Conservation (phyloP, 2,888 invertebrate genomes). For the Caradrina clavipalpis region DNA sequence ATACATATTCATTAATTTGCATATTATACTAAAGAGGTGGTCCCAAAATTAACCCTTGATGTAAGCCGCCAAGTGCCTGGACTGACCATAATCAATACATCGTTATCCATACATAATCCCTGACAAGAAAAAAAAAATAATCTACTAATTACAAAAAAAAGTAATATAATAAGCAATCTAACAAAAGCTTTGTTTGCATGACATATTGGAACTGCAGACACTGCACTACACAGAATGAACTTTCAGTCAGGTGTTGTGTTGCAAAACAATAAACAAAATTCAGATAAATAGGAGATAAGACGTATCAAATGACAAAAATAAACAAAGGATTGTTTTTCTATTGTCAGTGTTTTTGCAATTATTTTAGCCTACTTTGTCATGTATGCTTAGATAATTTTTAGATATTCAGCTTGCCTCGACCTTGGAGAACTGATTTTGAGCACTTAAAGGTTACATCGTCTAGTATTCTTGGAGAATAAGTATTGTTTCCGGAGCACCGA, state of each 20-base stretch:
- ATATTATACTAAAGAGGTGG: too few species aligned
- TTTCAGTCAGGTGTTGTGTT: conserved; percentile 31
- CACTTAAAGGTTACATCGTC: not conserved
- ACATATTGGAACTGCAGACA: conserved; percentile 29
- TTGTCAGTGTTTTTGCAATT: conserved; percentile 9
- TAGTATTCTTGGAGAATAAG: not conserved
- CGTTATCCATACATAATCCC: too few species aligned
- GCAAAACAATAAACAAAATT: conserved; percentile 49
- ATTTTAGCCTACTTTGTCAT: conserved; percentile 5
- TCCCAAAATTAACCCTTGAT: too few species aligned
- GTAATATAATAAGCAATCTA: not conserved
- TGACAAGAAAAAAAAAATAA: not conserved
- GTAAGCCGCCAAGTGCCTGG: too few species aligned
- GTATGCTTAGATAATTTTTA: conserved; percentile 6
- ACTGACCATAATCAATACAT: too few species aligned
- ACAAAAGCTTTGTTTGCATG: conserved; percentile 34
- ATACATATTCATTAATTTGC: too few species aligned
- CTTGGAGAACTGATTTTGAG: conserved; percentile 1
- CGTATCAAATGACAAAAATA: conserved; percentile 55
- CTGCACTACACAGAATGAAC: conserved; percentile 33
- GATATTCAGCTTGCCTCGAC: conserved; percentile 2
- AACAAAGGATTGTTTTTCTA: conserved; percentile 55
- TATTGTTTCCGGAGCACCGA: not conserved
- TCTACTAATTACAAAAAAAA: conserved; percentile 5
- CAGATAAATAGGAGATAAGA: conserved; percentile 58